Conservation (phyloP, 2,888 invertebrate species). For the Trachelus tabidus region DNA sequence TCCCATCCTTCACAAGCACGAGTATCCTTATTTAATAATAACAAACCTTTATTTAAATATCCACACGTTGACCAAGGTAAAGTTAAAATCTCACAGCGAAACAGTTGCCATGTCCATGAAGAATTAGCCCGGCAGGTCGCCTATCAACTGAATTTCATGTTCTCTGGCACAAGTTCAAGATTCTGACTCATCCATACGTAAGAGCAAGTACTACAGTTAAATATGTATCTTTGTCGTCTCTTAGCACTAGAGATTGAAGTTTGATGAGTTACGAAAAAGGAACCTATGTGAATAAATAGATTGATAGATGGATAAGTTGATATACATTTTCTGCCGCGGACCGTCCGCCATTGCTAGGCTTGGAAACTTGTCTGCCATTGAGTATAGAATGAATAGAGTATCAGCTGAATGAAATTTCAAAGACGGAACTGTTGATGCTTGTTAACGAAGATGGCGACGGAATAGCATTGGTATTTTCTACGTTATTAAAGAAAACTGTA, state of each 20-base stretch:
- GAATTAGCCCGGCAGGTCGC: not conserved
- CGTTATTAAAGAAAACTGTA: not conserved
- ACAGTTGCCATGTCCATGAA: not conserved
- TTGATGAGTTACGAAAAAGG: not conserved
- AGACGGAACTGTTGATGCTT: not conserved
- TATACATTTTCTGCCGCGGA: not conserved
- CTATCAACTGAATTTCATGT: conserved; percentile 15
- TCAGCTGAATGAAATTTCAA: not conserved
- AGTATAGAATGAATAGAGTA: not conserved
- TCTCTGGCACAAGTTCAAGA: not conserved
- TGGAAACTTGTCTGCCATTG: not conserved
- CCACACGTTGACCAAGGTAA: not conserved
- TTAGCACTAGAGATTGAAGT: not conserved
- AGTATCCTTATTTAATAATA: no score
- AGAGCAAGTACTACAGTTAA: not conserved
- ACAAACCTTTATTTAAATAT: not conserved
- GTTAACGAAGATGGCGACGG: not conserved
- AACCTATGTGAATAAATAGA: not conserved
- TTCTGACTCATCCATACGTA: not conserved
- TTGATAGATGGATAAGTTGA: not conserved
- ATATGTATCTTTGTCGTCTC: not conserved
- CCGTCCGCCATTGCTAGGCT: not conserved
- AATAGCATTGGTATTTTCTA: not conserved
- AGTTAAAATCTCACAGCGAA: not conserved
- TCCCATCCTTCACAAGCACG: no score